phyloP scores from a whole-genome alignment of 2,888 invertebrate species.

The Latheticus oryzae region DNA sequence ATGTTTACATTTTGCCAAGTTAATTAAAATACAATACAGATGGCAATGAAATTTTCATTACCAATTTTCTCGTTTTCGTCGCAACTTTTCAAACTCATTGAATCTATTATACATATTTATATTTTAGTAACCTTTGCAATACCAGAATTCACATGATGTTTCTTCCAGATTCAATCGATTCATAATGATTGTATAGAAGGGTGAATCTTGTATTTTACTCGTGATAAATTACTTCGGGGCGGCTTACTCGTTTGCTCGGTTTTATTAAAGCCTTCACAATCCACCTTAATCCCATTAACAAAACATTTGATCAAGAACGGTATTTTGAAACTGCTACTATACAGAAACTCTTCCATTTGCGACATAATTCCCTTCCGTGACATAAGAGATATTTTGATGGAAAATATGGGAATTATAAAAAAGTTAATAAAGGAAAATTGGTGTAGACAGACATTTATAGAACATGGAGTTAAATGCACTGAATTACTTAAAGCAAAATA shows the following conservation, averaged over 20 bases:
- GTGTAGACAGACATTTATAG: too few species aligned
- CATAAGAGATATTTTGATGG: too few species aligned
- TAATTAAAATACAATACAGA: constrained; percentile 21
- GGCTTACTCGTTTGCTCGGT: constrained; percentile 26
- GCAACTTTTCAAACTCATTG: too few species aligned
- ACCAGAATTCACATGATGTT: too few species aligned
- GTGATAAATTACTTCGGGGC: constrained; percentile 34
- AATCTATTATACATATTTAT: too few species aligned
- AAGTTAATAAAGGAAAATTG: too few species aligned
- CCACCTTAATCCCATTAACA: constrained; percentile 32
- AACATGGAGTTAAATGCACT: too few species aligned
- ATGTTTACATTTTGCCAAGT: constrained; percentile 2
- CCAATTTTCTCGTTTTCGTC: constrained; percentile 8
- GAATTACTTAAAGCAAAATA: too few species aligned
- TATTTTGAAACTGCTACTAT: constrained; percentile 1
- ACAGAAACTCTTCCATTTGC: constrained; percentile 22
- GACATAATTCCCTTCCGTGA: too few species aligned
- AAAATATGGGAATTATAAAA: too few species aligned
- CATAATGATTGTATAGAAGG: constrained; percentile 24
- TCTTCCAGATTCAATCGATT: too few species aligned
- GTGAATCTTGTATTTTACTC: constrained; percentile 24
- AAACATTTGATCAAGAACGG: constrained; percentile 27
- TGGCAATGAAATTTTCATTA: constrained; percentile 18
- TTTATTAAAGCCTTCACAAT: constrained; percentile 31
- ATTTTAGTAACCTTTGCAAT: too few species aligned